Percentiles rank a stretch among this genome's conserved stretches.
Conservation (phyloP, 2,113 vertebrate genomes). For the Neodon shergylaensis region DNA sequence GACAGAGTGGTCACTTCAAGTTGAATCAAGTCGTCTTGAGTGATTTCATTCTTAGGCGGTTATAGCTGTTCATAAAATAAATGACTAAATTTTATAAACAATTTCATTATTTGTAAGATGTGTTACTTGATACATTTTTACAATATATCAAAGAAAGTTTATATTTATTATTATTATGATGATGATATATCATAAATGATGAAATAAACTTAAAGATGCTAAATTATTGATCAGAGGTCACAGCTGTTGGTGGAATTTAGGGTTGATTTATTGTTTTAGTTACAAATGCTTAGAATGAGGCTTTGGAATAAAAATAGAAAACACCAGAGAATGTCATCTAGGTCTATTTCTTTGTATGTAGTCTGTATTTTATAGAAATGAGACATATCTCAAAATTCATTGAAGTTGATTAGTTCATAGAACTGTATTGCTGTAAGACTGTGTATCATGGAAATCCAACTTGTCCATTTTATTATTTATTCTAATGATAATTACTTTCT, state of each 20-base stretch:
- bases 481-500: background rate
- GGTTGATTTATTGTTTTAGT: background rate
- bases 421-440: background rate
- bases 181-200: background rate
- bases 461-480: background rate
- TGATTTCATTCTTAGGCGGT: background rate
- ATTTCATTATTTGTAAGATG: background rate
- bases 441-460: background rate
- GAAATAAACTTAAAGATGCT: background rate
- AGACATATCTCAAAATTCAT: constrained; percentile 18
- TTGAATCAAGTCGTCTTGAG: constrained; percentile 6
- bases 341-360: background rate
- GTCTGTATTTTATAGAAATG: background rate
- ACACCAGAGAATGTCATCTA: background rate
- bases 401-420: background rate
- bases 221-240: background rate
- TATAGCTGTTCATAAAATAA: constrained; percentile 19
- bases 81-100: background rate
- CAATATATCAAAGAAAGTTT: background rate
- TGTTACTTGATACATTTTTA: background rate
- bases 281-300: background rate
- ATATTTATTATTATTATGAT: background rate
- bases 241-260: background rate
- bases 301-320: background rate
- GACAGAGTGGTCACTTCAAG: background rate